Conservation (phyloP, 2,113 vertebrate genomes). For the Cryptotis parvus region DNA sequence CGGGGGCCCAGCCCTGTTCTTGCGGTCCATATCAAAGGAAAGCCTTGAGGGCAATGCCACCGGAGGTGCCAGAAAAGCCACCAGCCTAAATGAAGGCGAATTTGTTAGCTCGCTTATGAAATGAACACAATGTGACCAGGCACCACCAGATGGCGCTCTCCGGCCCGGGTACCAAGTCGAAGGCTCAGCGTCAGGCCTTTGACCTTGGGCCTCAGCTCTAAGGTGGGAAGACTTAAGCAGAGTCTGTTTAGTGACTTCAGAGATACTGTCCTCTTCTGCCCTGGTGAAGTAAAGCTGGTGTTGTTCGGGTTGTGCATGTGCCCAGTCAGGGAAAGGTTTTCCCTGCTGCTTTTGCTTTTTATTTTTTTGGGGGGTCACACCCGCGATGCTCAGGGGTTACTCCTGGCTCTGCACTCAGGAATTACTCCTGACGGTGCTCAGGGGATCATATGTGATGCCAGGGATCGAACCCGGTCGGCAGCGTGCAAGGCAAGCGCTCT, state of each 20-base stretch:
- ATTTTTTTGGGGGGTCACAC: too few relatives aligned
- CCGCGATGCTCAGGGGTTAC: too few relatives aligned
- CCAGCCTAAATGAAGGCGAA: neutral
- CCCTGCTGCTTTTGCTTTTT: neutral
- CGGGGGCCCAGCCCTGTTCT: too few relatives aligned
- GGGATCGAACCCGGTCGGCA: too few relatives aligned
- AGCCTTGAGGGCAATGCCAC: too few relatives aligned
- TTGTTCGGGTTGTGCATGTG: neutral
- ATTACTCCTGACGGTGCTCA: too few relatives aligned
- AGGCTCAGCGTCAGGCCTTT: neutral
- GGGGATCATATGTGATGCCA: too few relatives aligned
- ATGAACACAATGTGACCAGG: neutral
- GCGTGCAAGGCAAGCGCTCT: too few relatives aligned
- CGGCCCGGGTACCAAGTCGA: neutral
- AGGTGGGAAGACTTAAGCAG: neutral
- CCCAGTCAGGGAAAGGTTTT: neutral
- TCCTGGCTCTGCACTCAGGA: too few relatives aligned
- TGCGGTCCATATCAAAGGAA: too few relatives aligned
- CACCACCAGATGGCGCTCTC: slow-evolving; percentile 68
- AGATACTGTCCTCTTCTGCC: neutral
- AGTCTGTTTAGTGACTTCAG: neutral
- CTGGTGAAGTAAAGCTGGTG: neutral
- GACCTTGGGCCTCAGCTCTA: neutral
- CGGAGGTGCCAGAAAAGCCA: too few relatives aligned
- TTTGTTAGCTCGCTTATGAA: neutral